Percentiles rank a stretch among this genome's conserved stretches.
phyloP scores from a whole-genome alignment of 2,888 invertebrate genomes.

The Ochlodes sylvanus region DNA sequence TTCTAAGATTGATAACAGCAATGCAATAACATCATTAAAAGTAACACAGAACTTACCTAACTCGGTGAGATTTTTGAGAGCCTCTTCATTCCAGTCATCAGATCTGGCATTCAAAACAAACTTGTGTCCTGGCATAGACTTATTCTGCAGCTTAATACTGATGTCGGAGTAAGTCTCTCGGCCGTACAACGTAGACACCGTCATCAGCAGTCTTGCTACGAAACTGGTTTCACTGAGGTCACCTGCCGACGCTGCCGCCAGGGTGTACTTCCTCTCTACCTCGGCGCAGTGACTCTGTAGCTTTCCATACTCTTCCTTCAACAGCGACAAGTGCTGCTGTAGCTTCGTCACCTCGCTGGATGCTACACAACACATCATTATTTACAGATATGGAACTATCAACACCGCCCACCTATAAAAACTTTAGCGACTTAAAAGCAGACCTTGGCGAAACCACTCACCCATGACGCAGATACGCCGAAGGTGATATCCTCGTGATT shows the following conservation, averaged over 20 bases:
- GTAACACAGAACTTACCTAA: constrained; percentile 81
- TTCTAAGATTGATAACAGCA: not conserved
- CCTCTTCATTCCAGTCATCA: constrained; percentile 92
- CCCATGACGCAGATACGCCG: constrained; percentile 67
- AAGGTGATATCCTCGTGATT: constrained; percentile 47
- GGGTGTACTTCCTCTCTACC: constrained; percentile 93
- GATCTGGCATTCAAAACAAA: constrained; percentile 95
- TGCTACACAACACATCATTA: constrained; percentile 65
- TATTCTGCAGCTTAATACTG: constrained; percentile 89
- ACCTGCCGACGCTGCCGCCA: constrained; percentile 88
- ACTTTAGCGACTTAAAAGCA: constrained; percentile 49
- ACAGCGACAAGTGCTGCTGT: constrained; percentile 93
- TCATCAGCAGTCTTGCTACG: constrained; percentile 92
- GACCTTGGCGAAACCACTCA: constrained; percentile 61
- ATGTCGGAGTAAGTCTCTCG: constrained; percentile 94
- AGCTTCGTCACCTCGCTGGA: constrained; percentile 87
- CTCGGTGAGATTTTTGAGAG: constrained; percentile 87
- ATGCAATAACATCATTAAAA: not conserved
- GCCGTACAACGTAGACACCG: constrained; percentile 92
- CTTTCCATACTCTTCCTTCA: constrained; percentile 96
- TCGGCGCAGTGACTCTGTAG: constrained; percentile 92
- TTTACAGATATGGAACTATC: constrained; percentile 48
- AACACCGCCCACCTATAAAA: constrained; percentile 72
- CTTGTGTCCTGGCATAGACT: constrained; percentile 93
- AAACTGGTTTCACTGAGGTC: constrained; percentile 91